Evolutionary conservation across 2,797 vertebrate genomes (phyloP), one percentile per base, ranked within the genome.

Genomic region (Setipinna tenuifilis): DNA sequence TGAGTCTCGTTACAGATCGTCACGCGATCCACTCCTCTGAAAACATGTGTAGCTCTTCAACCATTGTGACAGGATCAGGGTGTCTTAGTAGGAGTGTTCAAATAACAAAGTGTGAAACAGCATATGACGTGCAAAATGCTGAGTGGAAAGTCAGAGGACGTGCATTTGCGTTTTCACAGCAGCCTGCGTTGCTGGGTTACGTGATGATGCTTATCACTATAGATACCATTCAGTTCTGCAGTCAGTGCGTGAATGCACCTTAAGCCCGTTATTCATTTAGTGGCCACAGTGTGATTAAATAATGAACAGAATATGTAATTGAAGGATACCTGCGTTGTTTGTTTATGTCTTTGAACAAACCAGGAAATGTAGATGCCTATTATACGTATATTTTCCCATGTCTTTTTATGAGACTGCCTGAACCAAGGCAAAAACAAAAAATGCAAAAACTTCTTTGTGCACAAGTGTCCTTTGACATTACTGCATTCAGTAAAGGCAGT

Each of bases 1-100:
- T 98, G 92, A 96, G 96, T 87, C 25, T 68, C 11, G 16, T 12
- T 12, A 14, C 11, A 71, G 17, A 16, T 41, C 14, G 2, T 16
- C 31, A 3, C 31, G 12, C 28, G 2, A 11, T 71, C 16, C 28
- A 0, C 68, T 31, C 68, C 28, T 16, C 28, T 14, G 3, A 25
- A 65, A 71, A 71, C n/a, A 71, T 31, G 4, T 71, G 12, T 14
- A 31, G 12, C 65, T 31, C 65, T 31, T 14, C 14, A 31, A 16
- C 65, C 23, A 28, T 16, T 28, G 2, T 28, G 0, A 71, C 25
- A 71, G 28, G 28, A 71, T 71, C 25, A 5, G 28, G 12, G 28
- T 16, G 25, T 28, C 23, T 28, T 28, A 12, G 9, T 28, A 12
- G 3, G 12, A 16, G 71, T 75, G 17, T 71, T 35, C 25, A 71